Conservation (phyloP, 2,888 invertebrate genomes). For the Yponomeuta sedellus region DNA sequence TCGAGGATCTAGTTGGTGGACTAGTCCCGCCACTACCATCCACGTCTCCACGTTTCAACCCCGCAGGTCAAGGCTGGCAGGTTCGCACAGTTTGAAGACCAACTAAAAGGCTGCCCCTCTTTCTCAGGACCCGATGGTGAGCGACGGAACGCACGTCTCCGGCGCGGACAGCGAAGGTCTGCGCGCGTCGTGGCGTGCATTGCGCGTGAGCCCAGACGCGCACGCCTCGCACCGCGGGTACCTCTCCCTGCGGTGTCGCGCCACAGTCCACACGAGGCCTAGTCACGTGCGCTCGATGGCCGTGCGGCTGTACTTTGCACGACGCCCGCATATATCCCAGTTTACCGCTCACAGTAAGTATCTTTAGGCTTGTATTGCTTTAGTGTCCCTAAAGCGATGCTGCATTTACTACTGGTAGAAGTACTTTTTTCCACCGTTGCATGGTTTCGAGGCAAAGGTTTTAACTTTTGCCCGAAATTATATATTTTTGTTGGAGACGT, state of each 20-base stretch:
- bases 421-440: too few species aligned
- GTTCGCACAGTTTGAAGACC: too few species aligned
- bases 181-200: conserved; percentile 61
- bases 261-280: conserved; percentile 54
- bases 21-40: too few species aligned
- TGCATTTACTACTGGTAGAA: too few species aligned
- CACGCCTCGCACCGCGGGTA: conserved; percentile 61
- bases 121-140: conserved; percentile 58
- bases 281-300: conserved; percentile 60
- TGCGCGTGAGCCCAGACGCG: conserved; percentile 63
- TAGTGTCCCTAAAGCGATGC: too few species aligned
- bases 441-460: too few species aligned
- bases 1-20: too few species aligned
- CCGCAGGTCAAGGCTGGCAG: too few species aligned
- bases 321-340: conserved; percentile 66
- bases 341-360: conserved; percentile 72
- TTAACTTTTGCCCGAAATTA: too few species aligned
- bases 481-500: too few species aligned
- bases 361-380: not conserved
- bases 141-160: conserved; percentile 55
- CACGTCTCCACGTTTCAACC: too few species aligned
- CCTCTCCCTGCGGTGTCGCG: conserved; percentile 57
- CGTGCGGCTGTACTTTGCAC: conserved; percentile 60
- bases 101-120: conserved; percentile 19
- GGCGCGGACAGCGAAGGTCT: conserved; percentile 63